These are phyloP conservation scores for Nibea coibor DNA, from an alignment of 2,113 vertebrate genomes.

Conservation along the genomic window DNA sequence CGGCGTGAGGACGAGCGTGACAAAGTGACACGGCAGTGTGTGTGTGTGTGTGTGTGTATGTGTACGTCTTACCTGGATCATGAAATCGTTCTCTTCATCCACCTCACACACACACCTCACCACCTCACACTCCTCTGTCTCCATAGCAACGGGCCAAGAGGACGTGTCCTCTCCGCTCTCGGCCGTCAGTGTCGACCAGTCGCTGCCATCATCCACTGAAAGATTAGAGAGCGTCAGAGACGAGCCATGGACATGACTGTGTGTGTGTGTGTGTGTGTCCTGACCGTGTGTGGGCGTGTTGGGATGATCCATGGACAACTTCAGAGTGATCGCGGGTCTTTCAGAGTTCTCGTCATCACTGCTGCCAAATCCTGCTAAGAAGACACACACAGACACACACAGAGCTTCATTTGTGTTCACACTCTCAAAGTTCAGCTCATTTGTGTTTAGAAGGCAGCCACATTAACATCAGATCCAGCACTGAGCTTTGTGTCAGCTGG, in stretches of 20 bases:
- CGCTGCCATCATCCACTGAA: slow-evolving; percentile 90
- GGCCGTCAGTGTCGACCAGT: slow-evolving; percentile 93
- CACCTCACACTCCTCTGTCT: slow-evolving; percentile 88
- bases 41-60: not conserved
- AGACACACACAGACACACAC: not conserved
- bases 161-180: slow-evolving; percentile 93
- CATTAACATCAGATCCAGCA: too few species aligned
- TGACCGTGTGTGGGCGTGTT: slow-evolving; percentile 40
- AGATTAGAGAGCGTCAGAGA: not conserved
- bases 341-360: slow-evolving; percentile 88
- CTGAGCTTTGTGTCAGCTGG: too few species aligned
- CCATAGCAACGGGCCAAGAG: slow-evolving; percentile 83
- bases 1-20: too few species aligned
- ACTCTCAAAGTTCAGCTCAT: too few species aligned
- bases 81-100: slow-evolving; percentile 98
- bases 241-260: not conserved
- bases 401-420: not conserved
- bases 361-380: slow-evolving; percentile 80
- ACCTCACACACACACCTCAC: slow-evolving; percentile 96
- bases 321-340: slow-evolving; percentile 79
- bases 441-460: too few species aligned
- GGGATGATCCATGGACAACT: slow-evolving; percentile 78
- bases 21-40: too few species aligned
- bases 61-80: slow-evolving; percentile 92
- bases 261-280: not conserved